A percentile compares a stretch with the other conserved stretches of the same genome.
These are phyloP conservation scores for Tokudaia tokunoshimensis DNA, from an alignment of 2,797 vertebrate genomes.

Conservation along the genomic window DNA sequence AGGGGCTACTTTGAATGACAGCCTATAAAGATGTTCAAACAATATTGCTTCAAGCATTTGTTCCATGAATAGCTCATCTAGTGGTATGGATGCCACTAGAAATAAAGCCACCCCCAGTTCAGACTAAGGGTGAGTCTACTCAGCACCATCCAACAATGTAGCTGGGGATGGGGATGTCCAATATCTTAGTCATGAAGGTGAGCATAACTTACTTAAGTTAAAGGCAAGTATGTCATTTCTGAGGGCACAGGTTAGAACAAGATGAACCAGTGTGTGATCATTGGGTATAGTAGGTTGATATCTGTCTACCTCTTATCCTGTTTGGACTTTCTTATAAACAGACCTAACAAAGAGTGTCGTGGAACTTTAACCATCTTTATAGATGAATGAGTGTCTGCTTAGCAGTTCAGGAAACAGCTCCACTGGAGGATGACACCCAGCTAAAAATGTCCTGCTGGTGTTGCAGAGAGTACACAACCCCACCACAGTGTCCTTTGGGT, in stretches of 20 bases:
- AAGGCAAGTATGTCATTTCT: neutral
- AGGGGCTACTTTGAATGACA: neutral
- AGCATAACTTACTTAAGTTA: neutral
- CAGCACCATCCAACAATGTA: neutral
- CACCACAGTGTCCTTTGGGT: neutral
- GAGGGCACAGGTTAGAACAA: neutral
- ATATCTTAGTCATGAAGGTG: slow-evolving; percentile 28
- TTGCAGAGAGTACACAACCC: neutral
- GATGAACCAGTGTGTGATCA: neutral
- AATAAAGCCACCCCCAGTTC: neutral
- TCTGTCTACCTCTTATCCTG: neutral
- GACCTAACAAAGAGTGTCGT: neutral
- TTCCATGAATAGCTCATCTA: neutral
- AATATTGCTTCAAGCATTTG: neutral
- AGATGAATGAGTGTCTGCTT: neutral
- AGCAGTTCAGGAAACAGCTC: neutral
- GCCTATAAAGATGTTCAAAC: neutral
- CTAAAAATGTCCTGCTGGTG: neutral
- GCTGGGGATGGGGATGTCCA: neutral
- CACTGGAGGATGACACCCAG: neutral
- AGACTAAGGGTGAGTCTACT: neutral
- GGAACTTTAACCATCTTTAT: neutral
- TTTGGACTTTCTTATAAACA: neutral
- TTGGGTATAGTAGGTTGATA: neutral
- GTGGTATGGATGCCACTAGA: neutral